These are phyloP conservation scores for Anolis carolinensis DNA, from an alignment of 2,113 vertebrate species.

Conservation along the genomic window DNA sequence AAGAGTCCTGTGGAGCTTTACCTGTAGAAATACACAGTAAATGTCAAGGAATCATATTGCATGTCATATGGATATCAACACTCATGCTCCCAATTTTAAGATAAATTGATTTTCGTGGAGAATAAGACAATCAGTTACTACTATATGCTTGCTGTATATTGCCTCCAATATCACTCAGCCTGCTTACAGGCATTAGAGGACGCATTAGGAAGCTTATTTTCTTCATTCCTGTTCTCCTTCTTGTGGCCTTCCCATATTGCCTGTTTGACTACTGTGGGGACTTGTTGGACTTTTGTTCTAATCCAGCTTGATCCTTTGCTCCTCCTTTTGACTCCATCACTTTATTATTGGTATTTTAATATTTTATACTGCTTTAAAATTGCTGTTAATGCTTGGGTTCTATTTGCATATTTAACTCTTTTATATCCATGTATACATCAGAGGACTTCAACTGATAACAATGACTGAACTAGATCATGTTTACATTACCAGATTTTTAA, in stretches of 20 bases:
- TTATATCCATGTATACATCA: background rate
- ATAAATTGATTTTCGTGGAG: no score
- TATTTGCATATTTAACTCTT: background rate
- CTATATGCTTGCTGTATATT: background rate
- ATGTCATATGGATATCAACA: background rate
- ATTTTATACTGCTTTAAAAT: constrained; percentile 1
- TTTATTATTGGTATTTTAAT: background rate
- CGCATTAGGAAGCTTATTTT: background rate
- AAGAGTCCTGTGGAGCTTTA: background rate
- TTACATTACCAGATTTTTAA: constrained; percentile 20
- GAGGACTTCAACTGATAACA: background rate
- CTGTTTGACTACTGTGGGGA: background rate
- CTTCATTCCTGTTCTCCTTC: background rate
- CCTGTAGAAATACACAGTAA: background rate
- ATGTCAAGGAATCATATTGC: background rate
- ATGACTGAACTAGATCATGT: background rate
- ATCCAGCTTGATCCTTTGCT: background rate
- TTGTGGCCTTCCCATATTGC: background rate
- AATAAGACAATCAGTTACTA: no score
- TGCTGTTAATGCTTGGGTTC: background rate
- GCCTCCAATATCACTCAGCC: background rate
- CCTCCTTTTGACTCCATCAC: background rate
- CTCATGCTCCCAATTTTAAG: background rate
- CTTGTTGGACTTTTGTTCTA: background rate
- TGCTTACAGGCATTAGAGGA: background rate